Base-by-base conservation (phyloP, 2,797 vertebrate genomes). In the Microchirus variegatus region DNA sequence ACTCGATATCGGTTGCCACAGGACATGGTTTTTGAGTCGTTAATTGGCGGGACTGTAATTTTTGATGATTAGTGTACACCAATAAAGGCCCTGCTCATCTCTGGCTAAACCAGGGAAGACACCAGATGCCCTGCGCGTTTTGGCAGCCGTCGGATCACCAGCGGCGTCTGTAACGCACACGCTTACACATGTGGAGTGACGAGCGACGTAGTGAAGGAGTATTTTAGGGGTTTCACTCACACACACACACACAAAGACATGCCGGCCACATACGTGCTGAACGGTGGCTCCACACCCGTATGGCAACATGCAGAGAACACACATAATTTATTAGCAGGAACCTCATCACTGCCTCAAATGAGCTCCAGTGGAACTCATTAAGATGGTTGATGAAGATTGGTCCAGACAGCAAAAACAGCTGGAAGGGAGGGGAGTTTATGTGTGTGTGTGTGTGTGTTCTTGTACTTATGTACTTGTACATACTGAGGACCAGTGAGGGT, bases 351-450 rank as follows among this genome's bases (percentile, higher is more conserved):
- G 78, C 73, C 70, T 81, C 64, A 88, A 89, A 90, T 87, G 83
- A 90, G 85, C 79, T 89, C 87, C 90, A 88, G 50, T 89, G 90
- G 85, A 93, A 85, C 84, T 91, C 87, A 91, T 94, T 93, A 90
- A 70, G 69, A 70, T 13, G 40, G 69, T 81, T 88, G 86, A 91
- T 88, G 84, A 80, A 86, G 85, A 87, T 82, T 56, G 35, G 75
- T 63, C 61, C 53, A 77, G 82, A 88, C 85, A 83, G 88, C 81
- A 75, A 84, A 84, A 16, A 54, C 48, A 65, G 45, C 42, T 41
- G 15, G 57, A 70, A 56, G 18, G 60, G 8, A 55, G 7, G 15
- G 10, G 2, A 13, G 59, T 8, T 31, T 1, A 7, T 5, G 15
- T 36, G 22, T 22, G n/a, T n/a, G n/a, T n/a, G n/a, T n/a, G n/a